Conservation (phyloP, 2,888 invertebrate species). For the Drosophila leonis region DNA sequence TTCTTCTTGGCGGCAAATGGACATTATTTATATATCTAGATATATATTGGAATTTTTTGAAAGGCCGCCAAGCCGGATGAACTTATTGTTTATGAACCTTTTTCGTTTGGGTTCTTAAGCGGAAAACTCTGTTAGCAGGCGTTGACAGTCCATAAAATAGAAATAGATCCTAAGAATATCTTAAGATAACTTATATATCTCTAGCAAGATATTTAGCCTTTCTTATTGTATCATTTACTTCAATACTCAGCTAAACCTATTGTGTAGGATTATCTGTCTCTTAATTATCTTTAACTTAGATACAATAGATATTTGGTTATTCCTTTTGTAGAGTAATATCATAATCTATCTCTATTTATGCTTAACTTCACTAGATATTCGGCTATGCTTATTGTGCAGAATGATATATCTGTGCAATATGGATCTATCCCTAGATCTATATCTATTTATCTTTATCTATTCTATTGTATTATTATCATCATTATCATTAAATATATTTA, state of each 20-base stretch:
- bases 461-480: too few species aligned
- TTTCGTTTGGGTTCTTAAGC: slow-evolving; percentile 24
- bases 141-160: slow-evolving; percentile 16
- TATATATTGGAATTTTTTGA: slow-evolving; percentile 22
- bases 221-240: neutral
- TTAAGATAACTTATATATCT: neutral
- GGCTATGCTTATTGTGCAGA: too few species aligned
- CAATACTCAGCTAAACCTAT: neutral
- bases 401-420: too few species aligned
- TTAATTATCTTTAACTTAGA: neutral
- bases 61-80: slow-evolving; percentile 53
- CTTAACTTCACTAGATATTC: too few species aligned
- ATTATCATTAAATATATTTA: too few species aligned
- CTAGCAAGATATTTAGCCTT: neutral
- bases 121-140: slow-evolving; percentile 24
- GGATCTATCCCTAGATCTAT: too few species aligned
- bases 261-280: neutral
- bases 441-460: too few species aligned
- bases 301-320: neutral
- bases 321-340: too few species aligned
- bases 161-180: neutral
- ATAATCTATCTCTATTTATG: too few species aligned
- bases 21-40: slow-evolving; percentile 13
- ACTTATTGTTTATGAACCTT: slow-evolving; percentile 47
- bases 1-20: slow-evolving; percentile 33